Percentiles rank a stretch among this genome's conserved stretches.
These are phyloP conservation scores for Tricholauxania praeusta DNA, from an alignment of 2,888 invertebrate species.

Conservation along the genomic window DNA sequence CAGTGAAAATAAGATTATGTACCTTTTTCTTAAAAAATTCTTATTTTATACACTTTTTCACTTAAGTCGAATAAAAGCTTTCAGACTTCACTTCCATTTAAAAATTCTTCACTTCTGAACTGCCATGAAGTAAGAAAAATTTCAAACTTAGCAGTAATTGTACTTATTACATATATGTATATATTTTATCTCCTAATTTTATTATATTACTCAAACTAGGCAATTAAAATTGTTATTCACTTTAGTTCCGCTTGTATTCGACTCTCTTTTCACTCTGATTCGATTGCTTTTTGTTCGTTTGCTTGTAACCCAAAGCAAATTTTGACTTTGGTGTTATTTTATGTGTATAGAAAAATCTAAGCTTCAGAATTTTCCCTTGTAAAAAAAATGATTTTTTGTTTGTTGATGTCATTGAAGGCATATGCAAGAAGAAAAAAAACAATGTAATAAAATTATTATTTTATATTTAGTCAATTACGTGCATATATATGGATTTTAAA, in stretches of 20 bases:
- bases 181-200: neutral
- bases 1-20: too few relatives aligned
- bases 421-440: too few relatives aligned
- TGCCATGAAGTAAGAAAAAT: neutral
- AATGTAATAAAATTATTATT: too few relatives aligned
- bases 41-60: neutral
- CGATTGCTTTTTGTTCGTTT: conserved; percentile 9
- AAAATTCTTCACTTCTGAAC: neutral
- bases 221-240: conserved; percentile 7
- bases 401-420: neutral
- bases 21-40: too few relatives aligned
- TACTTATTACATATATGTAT: conserved; percentile 5
- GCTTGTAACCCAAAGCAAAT: conserved; percentile 1
- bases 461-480: too few relatives aligned
- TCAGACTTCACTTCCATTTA: neutral
- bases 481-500: too few relatives aligned
- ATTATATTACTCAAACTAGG: neutral
- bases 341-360: conserved; percentile 14
- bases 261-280: conserved; percentile 33
- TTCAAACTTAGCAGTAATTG: neutral
- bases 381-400: neutral
- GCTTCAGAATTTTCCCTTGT: neutral
- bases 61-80: conserved; percentile 7
- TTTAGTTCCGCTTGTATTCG: conserved; percentile 20
- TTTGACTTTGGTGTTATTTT: neutral